Base-by-base conservation (phyloP, 2,888 invertebrate species). In the Pammene aurita region DNA sequence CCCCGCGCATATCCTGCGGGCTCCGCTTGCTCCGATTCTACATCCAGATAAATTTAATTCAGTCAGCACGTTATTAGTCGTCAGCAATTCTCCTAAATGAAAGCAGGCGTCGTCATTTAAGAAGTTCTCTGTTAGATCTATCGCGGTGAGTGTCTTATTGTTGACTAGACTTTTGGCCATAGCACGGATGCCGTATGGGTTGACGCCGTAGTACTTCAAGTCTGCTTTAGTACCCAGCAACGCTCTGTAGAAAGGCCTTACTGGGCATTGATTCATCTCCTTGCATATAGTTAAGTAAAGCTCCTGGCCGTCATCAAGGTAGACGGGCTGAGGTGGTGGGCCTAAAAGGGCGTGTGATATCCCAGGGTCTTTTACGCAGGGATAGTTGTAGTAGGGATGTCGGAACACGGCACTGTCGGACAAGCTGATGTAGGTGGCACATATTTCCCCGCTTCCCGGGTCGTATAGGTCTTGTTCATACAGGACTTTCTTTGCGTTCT, bases 301-400 rank as follows among this genome's bases (percentile, higher is more conserved):
- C 1, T 84, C 83, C 72, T 88, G 88, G 0, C 90, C 91, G 58
- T 91, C 89, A 34, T 84, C 82, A 11, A 85, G 61, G 69, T 86
- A 90, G 18, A 72, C 71, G 0, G 81, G 26, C 35, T 70, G 65
- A 1, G 72, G 66, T 72, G 81, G 78, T 11, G 86, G 81, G 26
- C 75, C 70, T 0, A 84, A 66, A 18, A 92, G 74, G 2, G 90
- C 89, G 2, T 77, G 66, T 11, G 75, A 65, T 44, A 91, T 87
- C 0, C 90, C 90, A 58, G 91, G 92, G 71, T 91, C 87, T 14
- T 7, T 0, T 4, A 91, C 80, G 2, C 82, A 77, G 1, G 90
- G 91, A 63, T 90, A 92, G 50, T 78, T 80, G 67, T 78, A 89
- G 70, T 88, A 89, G 0, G 82, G 81, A 58, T 92, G 90, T 34